Base-by-base conservation (phyloP, 2,113 vertebrate species). In the Papio anubis region DNA sequence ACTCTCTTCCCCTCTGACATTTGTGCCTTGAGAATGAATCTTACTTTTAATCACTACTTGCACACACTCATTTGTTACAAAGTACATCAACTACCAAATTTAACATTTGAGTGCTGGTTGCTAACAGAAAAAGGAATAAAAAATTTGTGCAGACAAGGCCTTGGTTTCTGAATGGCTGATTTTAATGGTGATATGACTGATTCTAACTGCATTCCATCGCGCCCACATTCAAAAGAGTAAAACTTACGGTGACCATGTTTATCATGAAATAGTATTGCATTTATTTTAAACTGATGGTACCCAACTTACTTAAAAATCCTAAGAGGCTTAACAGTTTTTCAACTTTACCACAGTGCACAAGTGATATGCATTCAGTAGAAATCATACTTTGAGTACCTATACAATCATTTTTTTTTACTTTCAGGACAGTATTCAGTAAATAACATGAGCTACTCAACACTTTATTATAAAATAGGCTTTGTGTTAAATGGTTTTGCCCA, bases 111-210 rank as follows among this genome's bases (percentile, higher is more conserved):
- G 16, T 59, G 50, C 83, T 94, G 25, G 30, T 38, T 87, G 12
- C 45, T 38, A 61, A 61, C 23, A 68, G 27, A 40, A 57, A 81
- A 70, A 66, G 38, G 3, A 95, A 32, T 73, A 50, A 55, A 75
- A 64, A 64, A 32, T 55, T 35, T 52, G 20, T 90, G 43, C 48
- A 93, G 52, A 92, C 52, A 66, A 80, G 25, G 48, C 23, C 83
- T 0, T 93, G n/a, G 38, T 76, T 97, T 95, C 75, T 55, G 35
- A 95, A 93, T 27, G n/a, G 57, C 32, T 72, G 55, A 84, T 76
- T 96, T 95, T 52, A 97, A 95, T 79, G 72, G 72, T 55, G 38
- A 79, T 40, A n/a, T 17, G n/a, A 55, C 12, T 48, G 50, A n/a
- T 90, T 84, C 32, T 82, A 73, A 83, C 70, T 88, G 38, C 50